A percentile compares a stretch with the other conserved stretches of the same genome.
phyloP scores from a whole-genome alignment of 2,797 vertebrate species.

The Potorous gilbertii region DNA sequence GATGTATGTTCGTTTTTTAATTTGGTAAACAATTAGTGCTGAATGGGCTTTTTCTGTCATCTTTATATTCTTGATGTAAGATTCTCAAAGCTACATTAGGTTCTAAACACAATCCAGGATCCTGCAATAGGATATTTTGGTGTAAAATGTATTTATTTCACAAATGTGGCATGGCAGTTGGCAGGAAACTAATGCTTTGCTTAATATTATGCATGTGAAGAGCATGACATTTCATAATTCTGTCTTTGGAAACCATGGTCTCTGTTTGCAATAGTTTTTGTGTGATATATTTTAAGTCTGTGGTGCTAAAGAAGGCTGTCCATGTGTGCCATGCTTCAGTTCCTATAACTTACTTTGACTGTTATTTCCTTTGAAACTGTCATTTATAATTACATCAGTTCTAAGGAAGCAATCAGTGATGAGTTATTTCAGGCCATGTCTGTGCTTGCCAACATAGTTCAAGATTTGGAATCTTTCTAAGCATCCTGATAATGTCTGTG shows the following conservation, averaged over 20 bases:
- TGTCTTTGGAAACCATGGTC: not conserved
- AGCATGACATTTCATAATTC: constrained; percentile 14
- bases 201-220: constrained; percentile 31
- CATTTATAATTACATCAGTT: not conserved
- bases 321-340: not conserved
- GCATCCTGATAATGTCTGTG: not conserved
- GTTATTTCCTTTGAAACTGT: not conserved
- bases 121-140: not conserved
- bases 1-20: not conserved
- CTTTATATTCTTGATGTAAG: not conserved
- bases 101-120: not conserved
- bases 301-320: not conserved
- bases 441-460: not conserved
- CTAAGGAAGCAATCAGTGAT: not conserved
- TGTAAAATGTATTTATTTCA: constrained; percentile 9
- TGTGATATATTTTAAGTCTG: not conserved
- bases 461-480: not conserved
- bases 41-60: not conserved
- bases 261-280: not conserved
- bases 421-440: not conserved
- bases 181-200: constrained; percentile 45
- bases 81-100: not conserved
- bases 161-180: not conserved
- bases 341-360: not conserved
- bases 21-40: not conserved